These are phyloP conservation scores for Otus scops DNA, from an alignment of 2,797 vertebrate genomes.

Conservation along the genomic window DNA sequence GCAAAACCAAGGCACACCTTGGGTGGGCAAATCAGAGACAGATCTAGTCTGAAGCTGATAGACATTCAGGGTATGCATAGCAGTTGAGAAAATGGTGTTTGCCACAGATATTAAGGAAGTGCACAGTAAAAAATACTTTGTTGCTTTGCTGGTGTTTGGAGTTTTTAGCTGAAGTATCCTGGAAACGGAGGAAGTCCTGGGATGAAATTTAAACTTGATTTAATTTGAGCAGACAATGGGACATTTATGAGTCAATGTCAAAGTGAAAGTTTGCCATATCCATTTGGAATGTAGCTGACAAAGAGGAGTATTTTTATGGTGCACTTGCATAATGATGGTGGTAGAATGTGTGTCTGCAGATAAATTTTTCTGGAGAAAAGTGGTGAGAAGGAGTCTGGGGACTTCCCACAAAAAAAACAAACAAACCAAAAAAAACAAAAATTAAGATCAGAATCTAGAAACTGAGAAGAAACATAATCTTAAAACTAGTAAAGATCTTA, in stretches of 20 bases:
- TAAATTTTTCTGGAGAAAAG: background rate
- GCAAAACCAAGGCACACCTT: background rate
- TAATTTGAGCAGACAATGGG: background rate
- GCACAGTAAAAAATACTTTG: background rate
- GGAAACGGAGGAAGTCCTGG: background rate
- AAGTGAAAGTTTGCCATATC: background rate
- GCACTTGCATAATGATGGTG: background rate
- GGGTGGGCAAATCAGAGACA: background rate
- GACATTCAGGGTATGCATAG: fast-evolving
- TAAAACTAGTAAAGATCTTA: background rate
- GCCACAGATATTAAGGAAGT: background rate
- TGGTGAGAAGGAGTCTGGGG: background rate
- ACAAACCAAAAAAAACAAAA: too few species aligned
- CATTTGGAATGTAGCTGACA: background rate
- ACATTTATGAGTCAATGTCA: background rate
- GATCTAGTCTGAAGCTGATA: background rate
- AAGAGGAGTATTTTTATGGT: background rate
- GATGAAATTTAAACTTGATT: background rate
- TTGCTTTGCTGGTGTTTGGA: background rate
- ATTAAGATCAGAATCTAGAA: background rate
- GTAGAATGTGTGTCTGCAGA: background rate
- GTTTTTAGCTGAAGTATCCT: background rate
- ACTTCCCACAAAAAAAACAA: background rate
- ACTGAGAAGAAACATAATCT: background rate
- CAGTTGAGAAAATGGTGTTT: background rate